Conservation (phyloP, 2,113 vertebrate species). For the Phaetusa simplex region DNA sequence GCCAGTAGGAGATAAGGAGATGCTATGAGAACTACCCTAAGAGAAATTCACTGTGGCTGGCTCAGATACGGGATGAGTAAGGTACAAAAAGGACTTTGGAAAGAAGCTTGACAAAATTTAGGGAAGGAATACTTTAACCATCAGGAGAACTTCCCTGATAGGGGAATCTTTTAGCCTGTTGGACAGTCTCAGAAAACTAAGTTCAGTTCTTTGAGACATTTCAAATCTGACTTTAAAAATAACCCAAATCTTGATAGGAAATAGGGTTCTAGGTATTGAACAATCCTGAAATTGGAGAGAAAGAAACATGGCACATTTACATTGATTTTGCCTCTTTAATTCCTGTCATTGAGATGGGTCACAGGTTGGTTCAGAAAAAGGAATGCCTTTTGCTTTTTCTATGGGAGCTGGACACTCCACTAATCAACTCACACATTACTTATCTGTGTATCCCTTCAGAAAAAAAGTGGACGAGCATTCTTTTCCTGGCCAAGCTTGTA, state of each 20-base stretch:
- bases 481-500: not conserved
- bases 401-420: not conserved
- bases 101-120: not conserved
- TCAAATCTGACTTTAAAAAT: not conserved
- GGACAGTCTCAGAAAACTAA: not conserved
- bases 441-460: not conserved
- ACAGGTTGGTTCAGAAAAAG: not conserved
- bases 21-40: not conserved
- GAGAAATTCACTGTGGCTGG: not conserved
- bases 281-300: not conserved
- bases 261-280: not conserved
- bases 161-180: not conserved
- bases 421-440: not conserved
- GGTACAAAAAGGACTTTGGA: not conserved
- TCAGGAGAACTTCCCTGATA: not conserved
- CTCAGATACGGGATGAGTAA: not conserved
- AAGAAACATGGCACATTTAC: not conserved
- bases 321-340: not conserved
- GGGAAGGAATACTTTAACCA: not conserved
- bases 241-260: not conserved
- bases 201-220: not conserved
- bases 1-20: not conserved
- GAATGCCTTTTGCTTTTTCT: not conserved
- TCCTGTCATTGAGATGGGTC: not conserved
- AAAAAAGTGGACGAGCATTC: not conserved